phyloP scores from a whole-genome alignment of 2,888 invertebrate genomes.

The Amblyjoppa fuscipennis region DNA sequence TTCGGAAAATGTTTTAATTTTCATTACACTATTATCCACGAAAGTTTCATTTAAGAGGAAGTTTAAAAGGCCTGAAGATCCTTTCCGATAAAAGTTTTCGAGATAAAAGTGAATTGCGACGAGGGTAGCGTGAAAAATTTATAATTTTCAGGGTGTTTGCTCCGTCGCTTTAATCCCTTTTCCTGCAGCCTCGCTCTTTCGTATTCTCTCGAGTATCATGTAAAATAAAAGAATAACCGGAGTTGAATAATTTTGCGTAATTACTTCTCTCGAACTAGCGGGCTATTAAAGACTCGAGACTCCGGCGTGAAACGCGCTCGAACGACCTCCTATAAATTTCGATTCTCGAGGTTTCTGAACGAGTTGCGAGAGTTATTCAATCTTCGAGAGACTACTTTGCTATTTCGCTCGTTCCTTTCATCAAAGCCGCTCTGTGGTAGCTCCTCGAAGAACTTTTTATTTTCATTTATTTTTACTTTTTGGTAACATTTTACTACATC shows the following conservation, averaged over 20 bases:
- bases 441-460: background rate
- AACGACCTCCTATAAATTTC: background rate
- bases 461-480: background rate
- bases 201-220: constrained; percentile 1
- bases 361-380: background rate
- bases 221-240: background rate
- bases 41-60: too few relatives aligned
- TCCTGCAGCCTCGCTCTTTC: background rate
- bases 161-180: background rate
- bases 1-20: too few relatives aligned
- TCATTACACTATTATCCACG: too few relatives aligned
- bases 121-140: too few relatives aligned
- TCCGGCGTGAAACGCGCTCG: background rate
- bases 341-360: background rate
- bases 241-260: constrained; percentile 35
- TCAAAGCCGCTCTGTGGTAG: background rate
- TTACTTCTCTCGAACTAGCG: constrained; percentile 15
- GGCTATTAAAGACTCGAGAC: constrained; percentile 1
- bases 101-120: too few relatives aligned
- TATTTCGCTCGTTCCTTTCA: background rate
- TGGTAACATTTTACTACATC: background rate
- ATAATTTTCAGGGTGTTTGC: too few relatives aligned
- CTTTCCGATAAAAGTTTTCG: too few relatives aligned
- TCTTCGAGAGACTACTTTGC: background rate
- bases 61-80: too few relatives aligned